Base-by-base conservation (phyloP, 2,113 vertebrate genomes). In the Vimba vimba region DNA sequence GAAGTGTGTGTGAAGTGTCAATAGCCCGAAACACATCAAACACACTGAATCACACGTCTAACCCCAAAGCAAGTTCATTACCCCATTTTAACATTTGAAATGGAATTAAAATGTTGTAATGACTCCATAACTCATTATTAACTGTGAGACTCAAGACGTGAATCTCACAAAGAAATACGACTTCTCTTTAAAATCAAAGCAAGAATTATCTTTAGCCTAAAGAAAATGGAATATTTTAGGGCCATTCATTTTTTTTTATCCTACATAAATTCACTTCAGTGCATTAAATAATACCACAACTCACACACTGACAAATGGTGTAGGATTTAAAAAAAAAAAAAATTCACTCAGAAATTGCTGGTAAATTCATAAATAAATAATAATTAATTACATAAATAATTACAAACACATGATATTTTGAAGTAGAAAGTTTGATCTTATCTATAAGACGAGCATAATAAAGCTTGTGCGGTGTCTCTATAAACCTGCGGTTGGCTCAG, bases 401-500 rank as follows among this genome's bases (percentile, higher is more conserved):
- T 47, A 47, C 2, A 12, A 47, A 12, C 45, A 47, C 45, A 3
- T 12, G 45, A 3, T 0, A 47, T 47, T 47, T 47, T 47, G 10
- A 47, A 47, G 45, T 3, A 47, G 45, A 12, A 47, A 11, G 19
- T 39, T 43, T 71, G 8, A 43, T 43, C 39, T 74, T 15, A 39
- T 7, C 39, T 74, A 17, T 27, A 82, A 78, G 87, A 85, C 60
- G 33, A 69, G 73, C 74, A 82, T 66, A 25, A 71, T 76, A 77
- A 88, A 66, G 79, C 59, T 79, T 60, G 74, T 78, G 0, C 15
- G 1, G 39, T 25, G 12, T 25, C 39, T 68, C 79, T 84, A 25
- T 87, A 87, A 55, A 76, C 64, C 64, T 39, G 27, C 25, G 64
- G 77, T 86, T 87, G 81, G 82, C 82, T 89, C 57, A 36, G 64